phyloP scores from a whole-genome alignment of 2,888 invertebrate species.

The Merodon equestris region DNA sequence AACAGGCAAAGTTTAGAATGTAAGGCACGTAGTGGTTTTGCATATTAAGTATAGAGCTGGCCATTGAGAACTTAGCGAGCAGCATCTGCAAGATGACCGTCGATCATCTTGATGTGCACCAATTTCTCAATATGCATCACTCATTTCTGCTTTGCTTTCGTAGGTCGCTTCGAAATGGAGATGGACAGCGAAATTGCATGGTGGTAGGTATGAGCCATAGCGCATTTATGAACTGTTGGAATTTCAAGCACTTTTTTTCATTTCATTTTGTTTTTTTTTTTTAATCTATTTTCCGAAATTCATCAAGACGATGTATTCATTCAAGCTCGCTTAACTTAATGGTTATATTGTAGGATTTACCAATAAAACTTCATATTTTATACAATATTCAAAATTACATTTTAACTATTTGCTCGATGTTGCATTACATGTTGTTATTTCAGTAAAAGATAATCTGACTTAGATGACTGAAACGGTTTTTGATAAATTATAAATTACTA shows the following conservation, averaged over 20 bases:
- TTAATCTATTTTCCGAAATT: slow-evolving; percentile 51
- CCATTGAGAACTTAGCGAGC: slow-evolving; percentile 23
- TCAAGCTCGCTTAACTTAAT: no score
- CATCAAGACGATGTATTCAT: slow-evolving; percentile 56
- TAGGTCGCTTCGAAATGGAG: neutral
- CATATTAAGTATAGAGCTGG: slow-evolving; percentile 60
- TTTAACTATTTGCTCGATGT: no score
- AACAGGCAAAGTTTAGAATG: slow-evolving; percentile 61
- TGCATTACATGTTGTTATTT: no score
- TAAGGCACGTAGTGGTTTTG: slow-evolving; percentile 67
- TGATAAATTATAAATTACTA: no score
- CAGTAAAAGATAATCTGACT: no score
- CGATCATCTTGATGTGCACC: slow-evolving; percentile 68
- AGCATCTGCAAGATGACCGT: slow-evolving; percentile 62
- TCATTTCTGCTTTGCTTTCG: slow-evolving; percentile 24
- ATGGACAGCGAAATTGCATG: slow-evolving; percentile 44
- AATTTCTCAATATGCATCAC: slow-evolving; percentile 67
- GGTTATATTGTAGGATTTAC: no score
- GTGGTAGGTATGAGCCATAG: slow-evolving; percentile 20
- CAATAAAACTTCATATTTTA: no score
- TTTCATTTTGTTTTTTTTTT: no score
- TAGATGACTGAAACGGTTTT: no score
- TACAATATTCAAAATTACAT: no score
- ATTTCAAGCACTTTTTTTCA: slow-evolving; percentile 26
- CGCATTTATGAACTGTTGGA: slow-evolving; percentile 61